A percentile compares a stretch with the other conserved stretches of the same genome.
Conservation (phyloP, 2,888 invertebrate genomes). For the Carcina quercana region DNA sequence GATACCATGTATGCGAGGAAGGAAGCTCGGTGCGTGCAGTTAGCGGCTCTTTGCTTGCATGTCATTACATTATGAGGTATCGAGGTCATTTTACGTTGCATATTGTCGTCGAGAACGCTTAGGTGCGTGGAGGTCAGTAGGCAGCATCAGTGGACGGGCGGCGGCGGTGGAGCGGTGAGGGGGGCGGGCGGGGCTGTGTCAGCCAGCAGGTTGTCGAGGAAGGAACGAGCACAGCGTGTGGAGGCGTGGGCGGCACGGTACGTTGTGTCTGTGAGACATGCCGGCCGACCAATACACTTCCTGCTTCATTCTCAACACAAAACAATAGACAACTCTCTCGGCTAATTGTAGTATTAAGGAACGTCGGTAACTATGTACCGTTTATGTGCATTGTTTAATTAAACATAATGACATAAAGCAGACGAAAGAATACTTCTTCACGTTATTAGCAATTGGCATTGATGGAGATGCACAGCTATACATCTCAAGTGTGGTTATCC, state of each 20-base stretch:
- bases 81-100: constrained; percentile 40
- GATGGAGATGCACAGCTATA: too few relatives aligned
- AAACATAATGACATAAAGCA: too few relatives aligned
- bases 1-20: neutral
- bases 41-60: constrained; percentile 10
- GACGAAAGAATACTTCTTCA: too few relatives aligned
- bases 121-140: constrained; percentile 34
- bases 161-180: constrained; percentile 19
- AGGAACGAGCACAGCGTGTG: constrained; percentile 8
- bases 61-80: constrained; percentile 21
- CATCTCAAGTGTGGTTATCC: too few relatives aligned
- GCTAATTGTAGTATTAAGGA: too few relatives aligned
- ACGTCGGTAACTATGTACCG: too few relatives aligned
- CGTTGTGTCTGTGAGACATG: too few relatives aligned
- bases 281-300: neutral
- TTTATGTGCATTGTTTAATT: too few relatives aligned
- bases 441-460: too few relatives aligned
- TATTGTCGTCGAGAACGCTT: constrained; percentile 28
- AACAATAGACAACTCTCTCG: neutral
- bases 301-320: neutral
- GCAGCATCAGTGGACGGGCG: constrained; percentile 14
- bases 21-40: neutral
- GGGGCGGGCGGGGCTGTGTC: constrained; percentile 21
- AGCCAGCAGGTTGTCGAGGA: constrained; percentile 23
- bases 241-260: constrained; percentile 9